phyloP scores from a whole-genome alignment of 2,797 vertebrate species.

The Silurus aristotelis region DNA sequence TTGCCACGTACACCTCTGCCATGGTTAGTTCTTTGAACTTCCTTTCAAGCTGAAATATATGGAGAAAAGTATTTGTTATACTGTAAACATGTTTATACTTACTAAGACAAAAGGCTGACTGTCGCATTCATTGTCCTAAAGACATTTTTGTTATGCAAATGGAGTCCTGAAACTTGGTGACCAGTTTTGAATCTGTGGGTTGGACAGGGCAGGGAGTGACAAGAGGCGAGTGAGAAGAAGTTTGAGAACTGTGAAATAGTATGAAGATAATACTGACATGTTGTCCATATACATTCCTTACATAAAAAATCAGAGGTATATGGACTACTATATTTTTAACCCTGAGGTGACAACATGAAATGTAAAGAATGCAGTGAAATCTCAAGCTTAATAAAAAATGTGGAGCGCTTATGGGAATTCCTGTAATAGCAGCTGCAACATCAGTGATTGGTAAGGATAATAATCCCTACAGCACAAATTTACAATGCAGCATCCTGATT shows the following conservation, averaged over 20 bases:
- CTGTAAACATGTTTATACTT: not conserved
- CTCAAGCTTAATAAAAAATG: conserved; percentile 18
- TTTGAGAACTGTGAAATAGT: not conserved
- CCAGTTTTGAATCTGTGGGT: not conserved
- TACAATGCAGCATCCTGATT: conserved; percentile 17
- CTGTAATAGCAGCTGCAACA: conserved; percentile 17
- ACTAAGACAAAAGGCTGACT: not conserved
- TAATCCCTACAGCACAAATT: conserved; percentile 9
- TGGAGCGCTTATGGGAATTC: conserved; percentile 4
- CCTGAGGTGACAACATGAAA: not conserved
- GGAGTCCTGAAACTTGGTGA: not conserved
- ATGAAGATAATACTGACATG: conserved; percentile 1
- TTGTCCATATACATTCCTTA: not conserved
- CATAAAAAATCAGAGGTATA: not conserved
- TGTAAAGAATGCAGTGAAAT: not conserved
- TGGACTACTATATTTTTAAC: not conserved
- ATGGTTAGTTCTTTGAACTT: not conserved
- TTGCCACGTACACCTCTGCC: not conserved
- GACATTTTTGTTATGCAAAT: not conserved
- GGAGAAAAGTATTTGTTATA: not conserved
- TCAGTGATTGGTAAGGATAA: not conserved
- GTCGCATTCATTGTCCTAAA: not conserved
- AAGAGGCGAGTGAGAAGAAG: not conserved
- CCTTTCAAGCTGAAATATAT: not conserved
- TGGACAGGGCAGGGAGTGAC: not conserved